These are phyloP conservation scores for Hololepta plana DNA, from an alignment of 2,888 invertebrate genomes.

Conservation along the genomic window DNA sequence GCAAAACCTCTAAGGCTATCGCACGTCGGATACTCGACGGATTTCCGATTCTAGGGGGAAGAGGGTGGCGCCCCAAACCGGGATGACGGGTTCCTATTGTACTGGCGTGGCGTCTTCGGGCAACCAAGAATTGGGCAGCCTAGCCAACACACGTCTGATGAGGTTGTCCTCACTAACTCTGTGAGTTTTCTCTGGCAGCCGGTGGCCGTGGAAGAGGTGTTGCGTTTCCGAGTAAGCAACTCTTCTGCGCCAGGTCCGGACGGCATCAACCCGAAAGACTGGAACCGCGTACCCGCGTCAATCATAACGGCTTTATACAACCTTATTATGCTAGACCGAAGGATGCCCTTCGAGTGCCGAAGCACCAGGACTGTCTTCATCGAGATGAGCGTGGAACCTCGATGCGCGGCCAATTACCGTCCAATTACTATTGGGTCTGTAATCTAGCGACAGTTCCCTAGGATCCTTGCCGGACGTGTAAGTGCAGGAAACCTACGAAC, in stretches of 20 bases:
- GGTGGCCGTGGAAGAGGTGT: slow-evolving; percentile 10
- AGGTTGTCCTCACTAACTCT: slow-evolving; percentile 2
- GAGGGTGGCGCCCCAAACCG: no score
- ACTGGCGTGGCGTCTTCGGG: not conserved
- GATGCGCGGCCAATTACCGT: slow-evolving; percentile 17
- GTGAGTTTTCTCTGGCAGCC: slow-evolving; percentile 9
- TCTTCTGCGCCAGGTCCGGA: slow-evolving; percentile 13
- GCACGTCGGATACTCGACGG: slow-evolving; percentile 1
- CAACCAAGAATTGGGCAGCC: no score
- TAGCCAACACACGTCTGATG: no score
- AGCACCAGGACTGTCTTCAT: slow-evolving; percentile 12
- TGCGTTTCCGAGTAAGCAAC: slow-evolving; percentile 3
- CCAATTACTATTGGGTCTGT: slow-evolving; percentile 14
- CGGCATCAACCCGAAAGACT: slow-evolving; percentile 10
- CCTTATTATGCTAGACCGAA: slow-evolving; percentile 9
- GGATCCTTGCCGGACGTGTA: slow-evolving; percentile 11
- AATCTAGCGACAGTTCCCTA: slow-evolving; percentile 14
- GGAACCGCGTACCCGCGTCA: slow-evolving; percentile 9
- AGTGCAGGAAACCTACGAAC: slow-evolving; percentile 2
- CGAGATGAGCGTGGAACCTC: slow-evolving; percentile 11
- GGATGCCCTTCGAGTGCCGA: slow-evolving; percentile 6
- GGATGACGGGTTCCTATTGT: not conserved
- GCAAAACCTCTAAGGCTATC: not conserved
- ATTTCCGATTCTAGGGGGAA: no score
- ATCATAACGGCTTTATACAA: slow-evolving; percentile 7